Evolutionary conservation across 1,140 invertebrate species (phyloP).

Genomic region (Sitobion miscanthi): DNA sequence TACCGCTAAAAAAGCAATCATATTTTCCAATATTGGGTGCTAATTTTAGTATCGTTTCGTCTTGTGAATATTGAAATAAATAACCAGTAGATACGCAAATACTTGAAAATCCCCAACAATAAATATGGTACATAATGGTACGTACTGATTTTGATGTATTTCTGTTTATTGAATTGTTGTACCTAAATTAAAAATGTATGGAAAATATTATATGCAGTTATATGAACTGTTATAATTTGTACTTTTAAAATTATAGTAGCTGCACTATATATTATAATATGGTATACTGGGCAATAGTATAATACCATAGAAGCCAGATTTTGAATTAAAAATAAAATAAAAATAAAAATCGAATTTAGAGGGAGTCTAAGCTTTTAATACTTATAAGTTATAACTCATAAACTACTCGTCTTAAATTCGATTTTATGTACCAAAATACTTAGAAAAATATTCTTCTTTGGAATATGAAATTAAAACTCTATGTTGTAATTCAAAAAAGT

Average conservation of each 20-base stretch:
- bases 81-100: neutral
- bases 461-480: too few species aligned
- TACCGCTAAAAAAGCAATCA: neutral
- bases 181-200: neutral
- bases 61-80: constrained; percentile 24
- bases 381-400: too few species aligned
- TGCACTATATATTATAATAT: neutral
- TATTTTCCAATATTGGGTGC: constrained; percentile 61
- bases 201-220: neutral
- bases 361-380: too few species aligned
- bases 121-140: constrained; percentile 41
- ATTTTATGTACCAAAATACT: too few species aligned
- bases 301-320: neutral
- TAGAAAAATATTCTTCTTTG: too few species aligned
- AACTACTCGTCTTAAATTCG: too few species aligned
- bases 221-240: neutral
- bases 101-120: constrained; percentile 54
- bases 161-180: constrained; percentile 37
- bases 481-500: too few species aligned
- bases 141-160: constrained; percentile 10
- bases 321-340: too few species aligned
- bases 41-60: neutral
- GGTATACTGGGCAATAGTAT: too few species aligned
- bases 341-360: too few species aligned
- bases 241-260: neutral